Percentiles rank a stretch among this genome's conserved stretches.
Conservation (phyloP, 2,113 vertebrate species). For the Cyprinodon variegatus region DNA sequence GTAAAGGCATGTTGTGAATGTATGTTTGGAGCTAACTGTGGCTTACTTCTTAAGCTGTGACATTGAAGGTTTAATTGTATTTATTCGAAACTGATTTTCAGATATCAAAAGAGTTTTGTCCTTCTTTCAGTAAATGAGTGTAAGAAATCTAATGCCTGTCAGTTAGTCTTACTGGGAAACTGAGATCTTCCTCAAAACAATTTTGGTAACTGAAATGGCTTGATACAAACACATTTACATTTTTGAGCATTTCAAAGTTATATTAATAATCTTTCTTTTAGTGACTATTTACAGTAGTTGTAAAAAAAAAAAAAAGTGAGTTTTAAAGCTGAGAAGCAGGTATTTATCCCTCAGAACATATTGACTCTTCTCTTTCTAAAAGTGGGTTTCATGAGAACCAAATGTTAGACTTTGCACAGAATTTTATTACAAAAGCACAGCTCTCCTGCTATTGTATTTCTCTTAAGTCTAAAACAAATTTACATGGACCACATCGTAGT, state of each 20-base stretch:
- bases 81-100: slow-evolving; percentile 40
- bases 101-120: slow-evolving; percentile 6
- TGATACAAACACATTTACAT: slow-evolving; percentile 1
- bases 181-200: not conserved
- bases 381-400: not conserved
- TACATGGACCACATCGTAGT: not conserved
- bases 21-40: slow-evolving; percentile 5
- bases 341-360: not conserved
- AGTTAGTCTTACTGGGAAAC: slow-evolving; percentile 10
- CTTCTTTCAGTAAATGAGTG: slow-evolving; percentile 34
- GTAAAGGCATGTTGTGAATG: slow-evolving; percentile 3
- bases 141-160: not conserved
- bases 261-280: not conserved
- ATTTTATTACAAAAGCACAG: not conserved
- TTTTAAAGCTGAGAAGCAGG: not conserved
- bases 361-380: not conserved
- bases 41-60: slow-evolving; percentile 7
- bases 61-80: slow-evolving; percentile 55
- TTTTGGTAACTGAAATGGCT: not conserved
- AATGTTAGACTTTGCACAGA: not conserved
- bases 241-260: not conserved
- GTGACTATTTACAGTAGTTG: not conserved
- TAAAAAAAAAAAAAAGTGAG: too few relatives aligned
- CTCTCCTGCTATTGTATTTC: not conserved
- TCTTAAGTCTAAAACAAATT: not conserved